Conservation (phyloP, 1,140 invertebrate genomes). For the Scaptomyza graminum region DNA sequence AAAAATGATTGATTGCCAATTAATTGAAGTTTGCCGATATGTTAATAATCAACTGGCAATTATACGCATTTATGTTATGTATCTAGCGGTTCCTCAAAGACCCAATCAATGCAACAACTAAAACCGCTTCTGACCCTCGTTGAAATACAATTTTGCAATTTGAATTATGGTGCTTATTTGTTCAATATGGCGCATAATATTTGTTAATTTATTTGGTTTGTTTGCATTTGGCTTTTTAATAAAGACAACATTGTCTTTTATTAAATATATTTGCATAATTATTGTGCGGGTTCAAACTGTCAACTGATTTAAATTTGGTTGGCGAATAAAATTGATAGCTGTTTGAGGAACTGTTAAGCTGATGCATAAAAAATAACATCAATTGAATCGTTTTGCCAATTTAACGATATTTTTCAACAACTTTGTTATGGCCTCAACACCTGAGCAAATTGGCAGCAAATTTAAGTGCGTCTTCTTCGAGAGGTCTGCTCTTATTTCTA, state of each 20-base stretch:
- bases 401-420: not conserved
- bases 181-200: constrained; percentile 18
- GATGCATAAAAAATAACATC: constrained; percentile 6
- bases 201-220: constrained; percentile 39
- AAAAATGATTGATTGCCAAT: constrained; percentile 81
- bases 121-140: constrained; percentile 6
- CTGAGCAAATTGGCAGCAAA: constrained; percentile 33
- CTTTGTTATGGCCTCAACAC: not conserved
- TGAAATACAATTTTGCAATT: constrained; percentile 7
- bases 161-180: constrained; percentile 21
- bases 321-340: too few relatives aligned
- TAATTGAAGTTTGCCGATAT: constrained; percentile 79
- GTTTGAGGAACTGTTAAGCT: not conserved
- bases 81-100: constrained; percentile 5
- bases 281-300: not conserved
- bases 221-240: constrained; percentile 47
- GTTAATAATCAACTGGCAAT: constrained; percentile 70
- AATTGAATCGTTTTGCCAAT: too few relatives aligned
- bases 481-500: constrained; percentile 17
- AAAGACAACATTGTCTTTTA: constrained; percentile 43
- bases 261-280: constrained; percentile 39
- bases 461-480: constrained; percentile 33
- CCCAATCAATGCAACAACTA: constrained; percentile 1
- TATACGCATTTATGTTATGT: constrained; percentile 28
- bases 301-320: not conserved